phyloP scores from a whole-genome alignment of 2,797 vertebrate genomes.

The Anolis apletophallus region DNA sequence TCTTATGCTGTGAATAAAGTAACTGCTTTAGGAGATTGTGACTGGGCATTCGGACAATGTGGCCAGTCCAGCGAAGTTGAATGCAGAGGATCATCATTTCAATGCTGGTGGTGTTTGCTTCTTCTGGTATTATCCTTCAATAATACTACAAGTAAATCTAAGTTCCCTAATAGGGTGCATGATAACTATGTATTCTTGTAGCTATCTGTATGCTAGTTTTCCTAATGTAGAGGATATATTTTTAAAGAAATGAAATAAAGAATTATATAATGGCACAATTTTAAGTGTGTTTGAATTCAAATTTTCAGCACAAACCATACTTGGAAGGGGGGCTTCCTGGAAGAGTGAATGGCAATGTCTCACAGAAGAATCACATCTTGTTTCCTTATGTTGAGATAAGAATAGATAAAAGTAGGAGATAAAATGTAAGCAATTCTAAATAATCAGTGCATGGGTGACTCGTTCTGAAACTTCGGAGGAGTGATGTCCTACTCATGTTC shows the following conservation, averaged over 20 bases:
- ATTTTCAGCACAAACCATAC: background rate
- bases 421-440: too few species aligned
- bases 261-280: background rate
- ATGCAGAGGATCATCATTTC: too few species aligned
- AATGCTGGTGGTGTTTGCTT: too few species aligned
- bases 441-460: too few species aligned
- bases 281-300: slow-evolving; percentile 4
- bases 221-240: slow-evolving; percentile 9
- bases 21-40: too few species aligned
- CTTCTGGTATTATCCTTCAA: too few species aligned
- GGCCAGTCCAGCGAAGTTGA: too few species aligned
- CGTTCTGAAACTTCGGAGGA: too few species aligned
- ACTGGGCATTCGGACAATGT: too few species aligned
- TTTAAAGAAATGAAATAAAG: slow-evolving; percentile 6
- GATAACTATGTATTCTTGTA: background rate
- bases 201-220: background rate
- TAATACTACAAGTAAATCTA: background rate
- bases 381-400: slow-evolving; percentile 43
- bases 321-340: background rate
- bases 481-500: too few species aligned
- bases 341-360: slow-evolving; percentile 10
- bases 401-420: background rate
- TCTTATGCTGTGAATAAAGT: too few species aligned
- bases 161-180: background rate
- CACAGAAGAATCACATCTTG: slow-evolving; percentile 31